Percentiles rank a stretch among this genome's conserved stretches.
Evolutionary conservation across 2,797 vertebrate species (phyloP).

Genomic region (Spea hammondii): DNA sequence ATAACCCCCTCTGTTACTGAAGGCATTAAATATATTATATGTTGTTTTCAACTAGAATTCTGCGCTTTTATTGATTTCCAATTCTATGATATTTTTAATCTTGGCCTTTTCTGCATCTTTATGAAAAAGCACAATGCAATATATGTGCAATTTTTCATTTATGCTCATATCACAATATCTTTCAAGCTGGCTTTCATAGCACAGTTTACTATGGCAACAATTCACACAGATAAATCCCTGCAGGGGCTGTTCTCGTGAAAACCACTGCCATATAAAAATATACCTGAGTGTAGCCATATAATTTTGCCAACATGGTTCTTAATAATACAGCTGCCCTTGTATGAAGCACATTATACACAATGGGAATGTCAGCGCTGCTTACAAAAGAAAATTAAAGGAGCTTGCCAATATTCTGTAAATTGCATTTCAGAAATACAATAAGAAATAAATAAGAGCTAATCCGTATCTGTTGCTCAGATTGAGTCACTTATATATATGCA

Average conservation of each 20-base stretch:
- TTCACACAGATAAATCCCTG: constrained; percentile 28
- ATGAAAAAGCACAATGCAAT: constrained; percentile 21
- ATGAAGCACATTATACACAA: constrained; percentile 8
- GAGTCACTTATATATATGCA: too few species aligned
- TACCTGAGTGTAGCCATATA: constrained; percentile 14
- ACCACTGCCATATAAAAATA: constrained; percentile 27
- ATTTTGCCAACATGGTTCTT: not conserved
- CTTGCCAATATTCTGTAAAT: too few species aligned
- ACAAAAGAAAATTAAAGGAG: not conserved
- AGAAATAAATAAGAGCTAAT: too few species aligned
- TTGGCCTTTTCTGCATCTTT: not conserved
- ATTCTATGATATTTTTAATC: constrained; percentile 40
- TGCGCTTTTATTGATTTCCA: constrained; percentile 13
- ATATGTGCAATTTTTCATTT: constrained; percentile 9
- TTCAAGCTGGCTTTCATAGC: constrained; percentile 33
- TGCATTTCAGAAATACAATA: too few species aligned
- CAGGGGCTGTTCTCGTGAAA: constrained; percentile 27
- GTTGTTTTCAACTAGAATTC: constrained; percentile 31
- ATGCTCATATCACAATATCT: not conserved
- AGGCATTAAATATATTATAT: constrained; percentile 12
- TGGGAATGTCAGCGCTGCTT: not conserved
- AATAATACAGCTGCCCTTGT: constrained; percentile 9
- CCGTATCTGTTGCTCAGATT: too few species aligned
- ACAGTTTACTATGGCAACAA: constrained; percentile 48
- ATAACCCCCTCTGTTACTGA: too few species aligned